Percentiles rank a stretch among this genome's conserved stretches.
These are phyloP conservation scores for Sesamia nonagrioides DNA, from an alignment of 1,140 invertebrate species.

Conservation along the genomic window DNA sequence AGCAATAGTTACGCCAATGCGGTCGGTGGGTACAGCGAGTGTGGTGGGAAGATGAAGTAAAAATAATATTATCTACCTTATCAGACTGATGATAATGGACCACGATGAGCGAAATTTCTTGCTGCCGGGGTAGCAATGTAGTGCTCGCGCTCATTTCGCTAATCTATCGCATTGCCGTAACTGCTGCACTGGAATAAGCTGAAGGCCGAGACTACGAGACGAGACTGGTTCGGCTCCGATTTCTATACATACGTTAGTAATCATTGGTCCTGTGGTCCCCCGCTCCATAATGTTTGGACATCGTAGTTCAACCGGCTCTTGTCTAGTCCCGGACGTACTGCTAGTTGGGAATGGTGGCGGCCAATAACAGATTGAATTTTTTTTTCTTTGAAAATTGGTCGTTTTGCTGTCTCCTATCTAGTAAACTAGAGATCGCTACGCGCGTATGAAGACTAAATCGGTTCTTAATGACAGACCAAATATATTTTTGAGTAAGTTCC, in stretches of 20 bases:
- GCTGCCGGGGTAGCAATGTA: neutral
- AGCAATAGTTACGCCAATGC: conserved; percentile 11
- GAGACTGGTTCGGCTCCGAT: neutral
- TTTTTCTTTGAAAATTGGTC: neutral
- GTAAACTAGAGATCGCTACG: conserved; percentile 1
- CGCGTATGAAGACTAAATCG: conserved; percentile 30
- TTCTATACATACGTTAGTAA: neutral
- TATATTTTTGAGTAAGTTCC: neutral
- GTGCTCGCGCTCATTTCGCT: neutral
- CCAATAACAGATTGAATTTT: neutral
- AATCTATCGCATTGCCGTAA: neutral
- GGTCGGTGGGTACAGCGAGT: neutral
- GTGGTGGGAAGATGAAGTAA: neutral
- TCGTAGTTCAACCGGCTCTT: neutral
- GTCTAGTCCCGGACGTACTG: conserved; percentile 11
- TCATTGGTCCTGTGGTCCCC: neutral
- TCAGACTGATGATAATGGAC: neutral
- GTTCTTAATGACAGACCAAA: neutral
- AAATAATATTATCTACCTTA: conserved; percentile 3
- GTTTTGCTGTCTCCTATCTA: conserved; percentile 2
- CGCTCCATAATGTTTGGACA: neutral
- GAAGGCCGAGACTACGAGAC: too few relatives aligned
- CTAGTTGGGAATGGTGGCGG: conserved; percentile 12
- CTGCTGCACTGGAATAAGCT: too few relatives aligned
- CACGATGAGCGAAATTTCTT: conserved; percentile 7